phyloP scores from a whole-genome alignment of 2,888 invertebrate species.

The Torymus texanus region DNA sequence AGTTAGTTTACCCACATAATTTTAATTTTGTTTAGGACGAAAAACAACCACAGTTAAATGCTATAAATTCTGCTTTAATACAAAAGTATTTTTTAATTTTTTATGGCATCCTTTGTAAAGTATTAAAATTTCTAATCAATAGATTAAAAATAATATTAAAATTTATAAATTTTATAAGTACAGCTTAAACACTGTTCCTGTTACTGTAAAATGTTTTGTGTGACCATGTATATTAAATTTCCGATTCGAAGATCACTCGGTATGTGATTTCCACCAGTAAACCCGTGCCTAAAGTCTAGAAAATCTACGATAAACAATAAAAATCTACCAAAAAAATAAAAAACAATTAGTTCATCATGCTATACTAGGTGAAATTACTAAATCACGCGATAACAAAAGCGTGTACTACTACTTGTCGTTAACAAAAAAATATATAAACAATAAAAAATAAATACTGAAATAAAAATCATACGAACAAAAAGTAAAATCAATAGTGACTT shows the following conservation, averaged over 20 bases:
- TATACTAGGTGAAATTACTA: slow-evolving; percentile 19
- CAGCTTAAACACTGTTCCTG: neutral
- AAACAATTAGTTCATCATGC: slow-evolving; percentile 36
- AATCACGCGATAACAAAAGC: slow-evolving; percentile 9
- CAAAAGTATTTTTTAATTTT: neutral
- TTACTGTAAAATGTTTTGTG: neutral
- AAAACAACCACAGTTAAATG: too few species aligned
- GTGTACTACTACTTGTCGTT: neutral
- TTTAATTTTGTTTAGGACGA: neutral
- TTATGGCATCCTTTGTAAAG: slow-evolving; percentile 9
- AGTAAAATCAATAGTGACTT: slow-evolving; percentile 1
- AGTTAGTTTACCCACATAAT: neutral
- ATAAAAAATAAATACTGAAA: neutral
- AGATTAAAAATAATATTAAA: slow-evolving; percentile 15
- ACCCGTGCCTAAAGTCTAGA: slow-evolving; percentile 15
- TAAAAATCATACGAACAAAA: neutral
- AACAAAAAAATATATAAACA: neutral
- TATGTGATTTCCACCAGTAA: neutral
- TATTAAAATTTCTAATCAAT: slow-evolving; percentile 12
- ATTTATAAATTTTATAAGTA: slow-evolving; percentile 12
- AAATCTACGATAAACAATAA: slow-evolving; percentile 4
- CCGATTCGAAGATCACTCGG: slow-evolving; percentile 36
- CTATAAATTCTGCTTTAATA: too few species aligned
- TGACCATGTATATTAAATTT: slow-evolving; percentile 36
- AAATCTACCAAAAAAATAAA: slow-evolving; percentile 9